Conservation (phyloP, 2,797 vertebrate species). For the Peromyscus nudipes region DNA sequence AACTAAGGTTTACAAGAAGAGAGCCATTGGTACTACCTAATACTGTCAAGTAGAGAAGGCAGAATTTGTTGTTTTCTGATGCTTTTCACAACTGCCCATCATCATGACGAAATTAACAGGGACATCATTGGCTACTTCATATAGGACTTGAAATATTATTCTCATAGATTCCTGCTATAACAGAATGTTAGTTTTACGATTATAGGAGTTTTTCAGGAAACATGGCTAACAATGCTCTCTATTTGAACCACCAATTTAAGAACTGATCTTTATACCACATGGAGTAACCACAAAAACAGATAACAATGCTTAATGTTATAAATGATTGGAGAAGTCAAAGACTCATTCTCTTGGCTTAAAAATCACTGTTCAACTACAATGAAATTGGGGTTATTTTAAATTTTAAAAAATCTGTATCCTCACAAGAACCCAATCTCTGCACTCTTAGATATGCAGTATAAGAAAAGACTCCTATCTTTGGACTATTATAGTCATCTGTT, state of each 20-base stretch:
- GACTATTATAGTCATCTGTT: not conserved
- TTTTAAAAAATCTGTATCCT: not conserved
- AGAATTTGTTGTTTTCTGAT: constrained; percentile 14
- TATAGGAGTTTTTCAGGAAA: constrained; percentile 74
- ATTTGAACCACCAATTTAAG: constrained; percentile 72
- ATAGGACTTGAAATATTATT: constrained; percentile 11
- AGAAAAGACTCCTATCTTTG: not conserved
- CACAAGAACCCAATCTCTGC: not conserved
- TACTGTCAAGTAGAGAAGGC: not conserved
- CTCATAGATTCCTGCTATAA: constrained; percentile 42
- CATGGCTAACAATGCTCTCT: constrained; percentile 70
- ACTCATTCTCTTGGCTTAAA: not conserved
- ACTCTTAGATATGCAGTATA: not conserved
- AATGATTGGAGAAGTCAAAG: constrained; percentile 1
- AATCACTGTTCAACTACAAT: not conserved
- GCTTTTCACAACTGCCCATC: constrained; percentile 16
- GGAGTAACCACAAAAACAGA: not conserved
- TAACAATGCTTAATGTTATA: not conserved
- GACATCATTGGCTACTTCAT: not conserved
- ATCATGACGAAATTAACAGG: not conserved
- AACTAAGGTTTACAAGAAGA: constrained; percentile 38
- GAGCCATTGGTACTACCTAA: constrained; percentile 4
- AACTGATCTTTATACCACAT: not conserved
- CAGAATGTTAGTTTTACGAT: constrained; percentile 59
- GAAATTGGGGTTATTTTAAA: not conserved